Evolutionary conservation across 2,888 invertebrate species (phyloP).

Genomic region (Osmoderma eremita): DNA sequence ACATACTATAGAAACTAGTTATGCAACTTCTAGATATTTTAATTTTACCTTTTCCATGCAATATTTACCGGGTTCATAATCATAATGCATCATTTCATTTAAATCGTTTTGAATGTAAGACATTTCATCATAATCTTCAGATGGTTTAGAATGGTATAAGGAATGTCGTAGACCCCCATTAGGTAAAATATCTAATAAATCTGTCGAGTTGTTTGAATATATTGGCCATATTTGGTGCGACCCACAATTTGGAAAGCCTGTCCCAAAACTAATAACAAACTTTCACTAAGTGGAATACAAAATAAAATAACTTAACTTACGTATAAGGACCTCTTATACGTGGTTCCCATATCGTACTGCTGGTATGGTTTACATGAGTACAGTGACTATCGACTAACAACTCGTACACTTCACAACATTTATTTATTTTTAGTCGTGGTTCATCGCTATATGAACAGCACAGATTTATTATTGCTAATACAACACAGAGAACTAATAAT

Average conservation of each 20-base stretch:
- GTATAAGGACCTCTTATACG: slow-evolving; percentile 53
- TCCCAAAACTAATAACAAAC: slow-evolving; percentile 65
- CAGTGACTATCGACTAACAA: slow-evolving; percentile 76
- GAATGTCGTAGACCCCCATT: slow-evolving; percentile 81
- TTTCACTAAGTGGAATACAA: slow-evolving; percentile 18
- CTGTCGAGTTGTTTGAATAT: slow-evolving; percentile 70
- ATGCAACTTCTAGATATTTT: neutral
- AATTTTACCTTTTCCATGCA: slow-evolving; percentile 79
- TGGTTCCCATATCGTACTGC: slow-evolving; percentile 70
- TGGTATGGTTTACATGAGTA: slow-evolving; percentile 70
- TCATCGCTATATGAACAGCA: slow-evolving; percentile 34
- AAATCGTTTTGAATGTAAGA: slow-evolving; percentile 34
- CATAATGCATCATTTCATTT: slow-evolving; percentile 70
- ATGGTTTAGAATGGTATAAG: slow-evolving; percentile 68
- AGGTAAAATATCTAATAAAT: slow-evolving; percentile 72
- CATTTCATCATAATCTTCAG: slow-evolving; percentile 39
- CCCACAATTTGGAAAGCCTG: slow-evolving; percentile 77
- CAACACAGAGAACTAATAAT: slow-evolving; percentile 16
- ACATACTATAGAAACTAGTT: neutral
- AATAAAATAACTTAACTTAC: slow-evolving; percentile 50
- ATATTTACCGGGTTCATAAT: slow-evolving; percentile 80
- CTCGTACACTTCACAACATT: slow-evolving; percentile 81
- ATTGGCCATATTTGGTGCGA: slow-evolving; percentile 74
- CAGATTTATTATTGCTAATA: slow-evolving; percentile 5
- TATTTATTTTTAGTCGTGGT: slow-evolving; percentile 71